Evolutionary conservation across 2,888 invertebrate species (phyloP).

Genomic region (Caenorhabditis becei): DNA sequence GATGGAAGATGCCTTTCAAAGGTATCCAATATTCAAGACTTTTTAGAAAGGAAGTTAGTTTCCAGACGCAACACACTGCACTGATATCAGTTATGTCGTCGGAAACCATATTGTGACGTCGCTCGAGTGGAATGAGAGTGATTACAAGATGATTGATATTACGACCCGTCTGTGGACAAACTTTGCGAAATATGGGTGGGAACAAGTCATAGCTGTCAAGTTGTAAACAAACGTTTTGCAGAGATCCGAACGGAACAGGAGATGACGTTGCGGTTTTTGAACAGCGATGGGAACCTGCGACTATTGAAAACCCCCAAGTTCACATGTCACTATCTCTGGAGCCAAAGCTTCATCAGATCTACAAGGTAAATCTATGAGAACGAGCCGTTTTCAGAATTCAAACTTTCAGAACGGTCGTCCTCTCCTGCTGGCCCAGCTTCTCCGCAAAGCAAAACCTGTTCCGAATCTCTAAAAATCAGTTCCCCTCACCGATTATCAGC

Average conservation of each 20-base stretch:
- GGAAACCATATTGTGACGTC: constrained; percentile 74
- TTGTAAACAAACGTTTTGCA: constrained; percentile 9
- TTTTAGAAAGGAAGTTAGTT: not conserved
- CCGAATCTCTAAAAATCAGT: constrained; percentile 30
- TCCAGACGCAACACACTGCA: constrained; percentile 77
- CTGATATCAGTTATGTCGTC: constrained; percentile 76
- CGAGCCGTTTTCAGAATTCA: not conserved
- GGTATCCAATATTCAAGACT: constrained; percentile 24
- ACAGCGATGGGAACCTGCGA: constrained; percentile 53
- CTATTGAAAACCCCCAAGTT: constrained; percentile 52
- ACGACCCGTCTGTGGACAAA: constrained; percentile 74
- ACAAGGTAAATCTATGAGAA: constrained; percentile 39
- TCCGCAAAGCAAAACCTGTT: constrained; percentile 25
- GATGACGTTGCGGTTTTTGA: constrained; percentile 23
- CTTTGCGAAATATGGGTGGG: constrained; percentile 76
- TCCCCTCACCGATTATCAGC: not conserved
- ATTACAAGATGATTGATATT: constrained; percentile 70
- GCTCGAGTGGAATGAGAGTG: constrained; percentile 72
- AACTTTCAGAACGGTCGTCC: constrained; percentile 36
- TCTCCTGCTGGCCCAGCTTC: constrained; percentile 46
- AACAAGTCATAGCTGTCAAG: not conserved
- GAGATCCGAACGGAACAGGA: constrained; percentile 63
- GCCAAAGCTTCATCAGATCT: constrained; percentile 45
- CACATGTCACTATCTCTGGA: constrained; percentile 48
- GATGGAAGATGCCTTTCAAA: constrained; percentile 69